Evolutionary conservation across 1,140 invertebrate species (phyloP), one percentile per base, ranked within the genome.

Genomic region (Amyelois transitella): DNA sequence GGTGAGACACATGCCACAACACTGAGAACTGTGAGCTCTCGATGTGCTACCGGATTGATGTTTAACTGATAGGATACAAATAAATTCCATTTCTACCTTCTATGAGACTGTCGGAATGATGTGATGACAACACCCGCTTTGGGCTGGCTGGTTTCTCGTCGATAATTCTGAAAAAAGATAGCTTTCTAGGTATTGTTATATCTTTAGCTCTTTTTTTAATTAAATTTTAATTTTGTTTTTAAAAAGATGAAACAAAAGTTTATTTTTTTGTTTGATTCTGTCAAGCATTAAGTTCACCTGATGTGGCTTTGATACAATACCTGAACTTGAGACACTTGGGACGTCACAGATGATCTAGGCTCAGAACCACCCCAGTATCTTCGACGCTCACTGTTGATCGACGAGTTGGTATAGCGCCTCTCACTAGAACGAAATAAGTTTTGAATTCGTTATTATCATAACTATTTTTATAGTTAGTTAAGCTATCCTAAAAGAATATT

Each of bases 101-200:
- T 84, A 70, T 97, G 95, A 1, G 96, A 97, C 75, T 96, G 94
- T 43, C 96, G 88, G 68, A 95, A 97, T 20, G 96, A 97, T 0
- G 96, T 98, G n/a, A 98, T 96, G 8, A 98, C 96, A 6, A 97
- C 96, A 2, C 97, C 97, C 12, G 92, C 95, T 89, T 93, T 95
- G 6, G 88, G 80, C 59, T 89, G 87, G 52, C 81, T 84, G 10
- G 85, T 86, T 58, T 89, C 88, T 1, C 88, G 76, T n/a, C 88
- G 82, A 50, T 87, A 89, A 25, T 79, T 87, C 88, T 89, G 63
- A 48, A 75, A 64, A 49, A 49, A 57, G n/a, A 69, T 4, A 38
- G 2, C 2, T 38, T 38, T 3, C 1, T 4, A 2, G 32, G 2
- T 38, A 38, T 3, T 4, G 10, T 38, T 38, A 2, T 6, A 28